Base-by-base conservation (phyloP, 2,888 invertebrate species). In the Epinotia bilunana region DNA sequence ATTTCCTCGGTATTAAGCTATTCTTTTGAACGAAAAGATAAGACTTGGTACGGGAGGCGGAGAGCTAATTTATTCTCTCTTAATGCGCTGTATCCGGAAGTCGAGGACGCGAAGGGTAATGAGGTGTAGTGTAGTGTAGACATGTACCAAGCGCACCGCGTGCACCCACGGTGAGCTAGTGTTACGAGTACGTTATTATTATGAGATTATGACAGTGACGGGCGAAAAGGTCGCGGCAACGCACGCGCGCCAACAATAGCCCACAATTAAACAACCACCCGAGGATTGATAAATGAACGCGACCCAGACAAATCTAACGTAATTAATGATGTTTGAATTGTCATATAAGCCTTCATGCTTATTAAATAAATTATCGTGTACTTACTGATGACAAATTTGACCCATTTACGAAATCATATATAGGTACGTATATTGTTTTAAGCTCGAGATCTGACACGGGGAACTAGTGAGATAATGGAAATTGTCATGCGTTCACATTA, bases 371-470 rank as follows among this genome's bases (percentile, higher is more conserved):
- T 67, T 46, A 72, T 65, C 23, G 43, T 46, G 23, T 55, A 74
- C 61, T 77, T 55, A 74, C 61, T 77, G 76, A 80, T 79, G 78
- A 79, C 80, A 70, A 77, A 80, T 78, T 67, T 78, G 71, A 64
- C 76, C 77, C 77, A 49, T 78, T 80, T 82, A 72, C 79, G 81
- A 79, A 79, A 81, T 77, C 46, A 33, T 77, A 71, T 64, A 33
- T 7, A 33, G 0, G 39, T 9, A 39, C 9, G 1, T 39, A 39
- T 61, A 68, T 72, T 63, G 78, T 74, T 73, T 77, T 63, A 76
- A 78, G 77, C 80, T 79, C 78, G 79, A 77, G 78, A 80, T 81
- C 78, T 78, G 75, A 74, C 77, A 77, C 78, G 73, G 79, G 68
- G 72, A 76, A 75, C 76, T 74, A 72, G 76, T 76, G 76, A 77